Percentiles rank a stretch among this genome's conserved stretches.
Evolutionary conservation across 2,113 vertebrate species (phyloP).

Genomic region (Neomonachus schauinslandi): DNA sequence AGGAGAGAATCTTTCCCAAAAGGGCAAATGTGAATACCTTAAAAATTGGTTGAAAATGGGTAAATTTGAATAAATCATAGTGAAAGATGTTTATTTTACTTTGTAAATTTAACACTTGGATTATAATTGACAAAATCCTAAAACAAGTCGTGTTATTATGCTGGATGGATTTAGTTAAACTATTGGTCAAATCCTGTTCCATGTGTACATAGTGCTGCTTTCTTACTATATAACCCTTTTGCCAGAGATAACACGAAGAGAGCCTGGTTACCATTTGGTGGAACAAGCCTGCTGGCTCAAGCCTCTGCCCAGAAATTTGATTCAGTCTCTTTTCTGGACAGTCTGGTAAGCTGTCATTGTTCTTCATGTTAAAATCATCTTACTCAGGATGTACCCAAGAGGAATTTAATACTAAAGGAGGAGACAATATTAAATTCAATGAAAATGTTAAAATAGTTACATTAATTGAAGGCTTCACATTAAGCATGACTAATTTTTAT

Average conservation of each 20-base stretch:
- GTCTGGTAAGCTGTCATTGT: constrained; percentile 1
- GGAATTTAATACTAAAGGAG: constrained; percentile 6
- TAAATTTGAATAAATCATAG: neutral
- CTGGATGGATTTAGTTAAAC: neutral
- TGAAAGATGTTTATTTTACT: neutral
- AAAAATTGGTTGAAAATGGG: neutral
- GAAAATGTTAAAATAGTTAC: neutral
- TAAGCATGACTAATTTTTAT: neutral
- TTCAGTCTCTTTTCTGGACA: constrained; percentile 8
- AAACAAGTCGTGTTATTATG: neutral
- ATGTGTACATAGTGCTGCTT: neutral
- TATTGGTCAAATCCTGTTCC: neutral
- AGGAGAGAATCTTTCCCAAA: neutral
- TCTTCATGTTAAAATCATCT: constrained; percentile 21
- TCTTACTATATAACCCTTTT: neutral
- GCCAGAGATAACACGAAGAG: neutral
- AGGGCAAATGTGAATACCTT: neutral
- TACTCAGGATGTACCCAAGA: neutral
- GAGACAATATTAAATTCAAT: neutral
- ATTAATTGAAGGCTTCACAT: neutral
- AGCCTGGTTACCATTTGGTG: neutral
- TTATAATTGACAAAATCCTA: neutral
- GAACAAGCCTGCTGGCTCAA: neutral
- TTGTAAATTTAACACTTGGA: neutral
- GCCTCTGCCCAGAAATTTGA: neutral